Base-by-base conservation (phyloP, 2,797 vertebrate genomes). In the Poeciliopsis turneri region DNA sequence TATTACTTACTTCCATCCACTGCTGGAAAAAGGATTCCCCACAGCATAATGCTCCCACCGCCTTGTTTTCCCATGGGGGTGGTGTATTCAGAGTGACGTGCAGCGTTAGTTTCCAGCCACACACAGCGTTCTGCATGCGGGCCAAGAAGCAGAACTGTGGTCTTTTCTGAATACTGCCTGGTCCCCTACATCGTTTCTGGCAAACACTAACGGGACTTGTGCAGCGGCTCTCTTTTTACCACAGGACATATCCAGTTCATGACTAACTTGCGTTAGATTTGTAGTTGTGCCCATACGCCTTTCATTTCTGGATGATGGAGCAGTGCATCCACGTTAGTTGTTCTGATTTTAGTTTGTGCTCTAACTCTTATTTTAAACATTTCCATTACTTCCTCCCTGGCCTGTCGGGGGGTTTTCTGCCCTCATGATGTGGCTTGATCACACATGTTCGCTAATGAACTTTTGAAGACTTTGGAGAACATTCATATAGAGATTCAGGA, bases 31-130 rank as follows among this genome's bases (percentile, higher is more conserved):
- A 45, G 25, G 43, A 30, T 46, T 16, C 25, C 25, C 68, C 25
- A 45, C 68, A 70, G 13, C 43, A 46, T 70, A 70, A 70, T 70
- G 25, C 68, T 70, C 68, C 68, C 68, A 70, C 68, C 25, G 33
- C 68, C 68, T 28, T 46, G 68, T 70, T 70, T 70, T 70, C 68
- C 68, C 68, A 28, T 16, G 41, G 68, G 25, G 68, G 12, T 9
- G 25, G 6, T 28, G 43, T 16, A 43, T 45, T 46, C 41, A 70
- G 68, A 70, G 41, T 13, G 66, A 69, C n/a, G 25, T 15, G 25
- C 39, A 69, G 23, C 15, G 0, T 46, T 70, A n/a, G n/a, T 28
- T 70, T 46, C 43, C 6, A 70, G 43, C 68, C 68, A 70, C 68
- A 70, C 68, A 70, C 68, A 46, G 43, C n/a, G 68, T 70, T 70